Base-by-base conservation (phyloP, 2,888 invertebrate species). In the Acronicta psi region DNA sequence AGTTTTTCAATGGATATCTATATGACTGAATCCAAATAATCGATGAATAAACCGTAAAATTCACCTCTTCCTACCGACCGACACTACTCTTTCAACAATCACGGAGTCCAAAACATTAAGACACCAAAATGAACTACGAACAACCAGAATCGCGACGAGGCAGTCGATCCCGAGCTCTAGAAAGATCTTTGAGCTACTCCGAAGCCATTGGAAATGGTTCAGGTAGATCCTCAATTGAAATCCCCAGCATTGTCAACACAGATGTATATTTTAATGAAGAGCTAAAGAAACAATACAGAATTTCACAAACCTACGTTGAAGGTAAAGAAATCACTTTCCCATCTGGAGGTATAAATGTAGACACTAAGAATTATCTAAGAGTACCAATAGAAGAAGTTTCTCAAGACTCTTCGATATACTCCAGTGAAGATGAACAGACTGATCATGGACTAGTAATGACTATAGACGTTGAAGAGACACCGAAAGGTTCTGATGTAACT, bases 241-340 rank as follows among this genome's bases (percentile, higher is more conserved):
- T 93, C 63, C 92, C 92, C 13, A 84, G 82, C 29, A 89, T 94
- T 0, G 85, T 71, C 0, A 73, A 91, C 69, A 89, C 92, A 10
- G 93, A 93, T 9, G 93, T 94, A 0, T 94, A 94, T 60, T 80
- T 83, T 0, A 94, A 94, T 46, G 93, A 93, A 69, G 93, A 94
- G 65, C 64, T 92, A 0, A 93, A 91, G 59, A 92, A 91, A 65
- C 91, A 93, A 1, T 92, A 86, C 57, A 81, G 93, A 50, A 93
- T 93, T 59, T 93, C 92, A 0, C 93, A 93, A 76, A 91, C 89
- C 0, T 92, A 92, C 38, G 92, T 93, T 0, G 94, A 94, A 85
- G 93, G 93, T 0, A 92, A 88, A 62, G 93, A 93, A 76, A 92
- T 93, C 1, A 69, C 84, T 0, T 93, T 93, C 17, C 87, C 89